Evolutionary conservation across 2,888 invertebrate genomes (phyloP), one percentile per base, ranked within the genome.

Genomic region (Bibio marci): DNA sequence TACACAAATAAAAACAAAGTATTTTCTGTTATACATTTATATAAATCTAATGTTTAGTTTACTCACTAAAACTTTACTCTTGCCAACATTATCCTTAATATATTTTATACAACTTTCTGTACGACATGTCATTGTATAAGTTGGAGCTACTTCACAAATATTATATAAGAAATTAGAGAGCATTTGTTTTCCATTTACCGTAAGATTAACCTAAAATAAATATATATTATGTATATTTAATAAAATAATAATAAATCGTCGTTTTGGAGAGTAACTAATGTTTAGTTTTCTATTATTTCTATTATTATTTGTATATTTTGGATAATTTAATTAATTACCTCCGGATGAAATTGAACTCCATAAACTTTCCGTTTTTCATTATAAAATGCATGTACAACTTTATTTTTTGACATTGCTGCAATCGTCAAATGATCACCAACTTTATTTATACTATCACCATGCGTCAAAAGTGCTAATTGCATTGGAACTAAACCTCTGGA

Each of bases 341-440:
- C 97, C 0, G 97, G 98, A 63, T 98, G 98, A 64, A 98, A 98
- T 67, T 98, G 98, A 44, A 98, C 83, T 22, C 97, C 98, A 56
- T 91, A 95, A 42, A 94, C 71, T 39, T 82, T 74, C 59, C 80
- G 68, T 56, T 83, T 81, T 55, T 94, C 92, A 66, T 88, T 87
- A 52, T 83, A 82, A 52, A 98, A 85, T 41, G 85, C 95, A 11
- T 87, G 80, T 48, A 88, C 73, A 56, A 87, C 74, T 48, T 79
- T 76, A 52, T 76, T 77, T 30, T 68, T 63, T 32, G 87, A 87
- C 57, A 76, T 78, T 30, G 91, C 95, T 41, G 87, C 80, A 15
- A 83, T 70, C 53, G 81, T 78, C 62, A 98, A 88, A 47, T 76
- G 72, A 35, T 91, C 83, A 25, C 94, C 94, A 19, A 94, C 75